phyloP scores from a whole-genome alignment of 2,888 invertebrate species.

The Cistogaster globosa region DNA sequence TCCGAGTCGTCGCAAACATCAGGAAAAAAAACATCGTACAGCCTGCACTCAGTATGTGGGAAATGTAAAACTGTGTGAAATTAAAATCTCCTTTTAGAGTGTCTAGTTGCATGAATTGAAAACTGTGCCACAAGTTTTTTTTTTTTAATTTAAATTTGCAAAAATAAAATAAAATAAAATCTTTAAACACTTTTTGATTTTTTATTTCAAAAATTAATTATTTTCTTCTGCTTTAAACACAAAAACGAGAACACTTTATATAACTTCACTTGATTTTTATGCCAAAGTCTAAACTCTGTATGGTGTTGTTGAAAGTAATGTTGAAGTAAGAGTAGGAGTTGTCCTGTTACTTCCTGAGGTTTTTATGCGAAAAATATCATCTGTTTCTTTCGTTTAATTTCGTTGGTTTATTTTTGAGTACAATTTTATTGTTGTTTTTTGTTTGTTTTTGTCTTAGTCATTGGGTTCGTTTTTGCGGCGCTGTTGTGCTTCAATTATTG shows the following conservation, averaged over 20 bases:
- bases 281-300: conserved; percentile 17
- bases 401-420: conserved; percentile 47
- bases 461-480: conserved; percentile 25
- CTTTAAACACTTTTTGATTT: not conserved
- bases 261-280: conserved; percentile 1
- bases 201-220: not conserved
- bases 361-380: conserved; percentile 78
- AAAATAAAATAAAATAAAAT: conserved; percentile 2
- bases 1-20: conserved; percentile 65
- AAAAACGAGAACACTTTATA: conserved; percentile 17
- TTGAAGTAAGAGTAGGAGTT: conserved; percentile 82
- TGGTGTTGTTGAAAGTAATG: conserved; percentile 75
- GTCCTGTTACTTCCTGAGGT: conserved; percentile 77
- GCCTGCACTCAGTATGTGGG: conserved; percentile 8
- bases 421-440: conserved; percentile 51
- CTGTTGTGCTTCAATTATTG: conserved; percentile 39
- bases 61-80: not conserved
- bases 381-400: conserved; percentile 29
- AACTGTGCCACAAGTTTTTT: conserved; percentile 27
- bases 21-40: conserved; percentile 33
- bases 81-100: conserved; percentile 11
- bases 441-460: not conserved
- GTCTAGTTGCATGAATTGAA: conserved; percentile 15
- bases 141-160: not conserved
- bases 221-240: not conserved